These are phyloP conservation scores for Itoplectis maculator DNA, from an alignment of 2,888 invertebrate genomes.

Conservation along the genomic window DNA sequence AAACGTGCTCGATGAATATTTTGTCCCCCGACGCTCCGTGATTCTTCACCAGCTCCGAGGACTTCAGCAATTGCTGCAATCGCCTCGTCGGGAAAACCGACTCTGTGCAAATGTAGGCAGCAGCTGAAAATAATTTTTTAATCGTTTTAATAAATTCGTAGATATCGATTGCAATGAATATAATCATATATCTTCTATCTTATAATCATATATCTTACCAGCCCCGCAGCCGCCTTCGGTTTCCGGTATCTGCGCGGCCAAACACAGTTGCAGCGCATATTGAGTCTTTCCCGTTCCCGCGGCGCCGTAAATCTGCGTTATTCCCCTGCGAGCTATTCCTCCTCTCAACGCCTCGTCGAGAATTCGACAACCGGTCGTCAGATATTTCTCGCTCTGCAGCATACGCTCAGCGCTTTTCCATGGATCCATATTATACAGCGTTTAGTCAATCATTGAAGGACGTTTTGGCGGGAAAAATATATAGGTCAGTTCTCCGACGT, in stretches of 20 bases:
- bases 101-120: conserved; percentile 92
- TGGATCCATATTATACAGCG: conserved; percentile 43
- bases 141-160: too few relatives aligned
- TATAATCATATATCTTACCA: conserved; percentile 82
- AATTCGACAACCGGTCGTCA: conserved; percentile 86
- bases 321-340: conserved; percentile 89
- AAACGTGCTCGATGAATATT: conserved; percentile 89
- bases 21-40: conserved; percentile 85
- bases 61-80: conserved; percentile 86
- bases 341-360: conserved; percentile 88
- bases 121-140: conserved; percentile 81
- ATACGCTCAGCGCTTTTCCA: conserved; percentile 63
- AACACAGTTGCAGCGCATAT: conserved; percentile 89
- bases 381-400: conserved; percentile 72
- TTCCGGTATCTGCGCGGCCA: conserved; percentile 87
- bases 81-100: conserved; percentile 90
- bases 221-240: conserved; percentile 86
- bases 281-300: conserved; percentile 94
- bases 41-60: conserved; percentile 78
- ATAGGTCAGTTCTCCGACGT: too few relatives aligned
- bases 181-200: too few relatives aligned
- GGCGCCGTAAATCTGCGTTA: conserved; percentile 93
- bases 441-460: too few relatives aligned
- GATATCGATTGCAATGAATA: background rate
- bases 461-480: too few relatives aligned